Evolutionary conservation across 37 sponge, comb jelly and placozoan species (phyloP).

Genomic region (Agelas oroides): DNA sequence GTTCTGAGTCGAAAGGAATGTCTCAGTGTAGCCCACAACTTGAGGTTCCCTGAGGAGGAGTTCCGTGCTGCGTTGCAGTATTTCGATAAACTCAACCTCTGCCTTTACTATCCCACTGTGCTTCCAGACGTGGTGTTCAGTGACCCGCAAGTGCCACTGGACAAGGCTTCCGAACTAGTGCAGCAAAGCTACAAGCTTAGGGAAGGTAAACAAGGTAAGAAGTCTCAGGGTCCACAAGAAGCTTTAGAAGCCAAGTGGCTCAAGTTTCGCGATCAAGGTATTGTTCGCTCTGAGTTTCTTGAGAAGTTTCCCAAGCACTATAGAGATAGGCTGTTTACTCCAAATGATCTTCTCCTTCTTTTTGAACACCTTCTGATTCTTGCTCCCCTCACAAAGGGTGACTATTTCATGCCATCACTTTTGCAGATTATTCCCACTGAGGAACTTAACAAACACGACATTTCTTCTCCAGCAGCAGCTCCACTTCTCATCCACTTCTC

Average conservation of each 20-base stretch:
- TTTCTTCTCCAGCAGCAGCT: neutral
- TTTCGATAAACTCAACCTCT: too few species aligned
- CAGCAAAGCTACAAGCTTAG: neutral
- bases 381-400: neutral
- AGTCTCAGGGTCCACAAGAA: neutral
- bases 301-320: conserved; percentile 8
- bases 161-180: conserved; percentile 24
- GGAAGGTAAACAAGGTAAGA: too few species aligned
- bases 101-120: neutral
- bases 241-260: neutral
- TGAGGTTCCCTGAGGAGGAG: neutral
- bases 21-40: neutral
- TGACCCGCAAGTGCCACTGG: neutral
- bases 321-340: neutral
- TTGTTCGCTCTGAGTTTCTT: neutral
- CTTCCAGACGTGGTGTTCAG: neutral
- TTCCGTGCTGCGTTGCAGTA: neutral
- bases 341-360: neutral
- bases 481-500: neutral
- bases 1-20: conserved; percentile 18
- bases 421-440: neutral
- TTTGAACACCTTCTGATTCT: neutral
- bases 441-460: too few species aligned
- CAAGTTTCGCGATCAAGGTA: conserved; percentile 11
- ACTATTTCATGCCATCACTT: conserved; percentile 12